A percentile compares a stretch with the other conserved stretches of the same genome.
These are phyloP conservation scores for Mimumesa dahlbomi DNA, from an alignment of 2,888 invertebrate genomes.

Conservation along the genomic window DNA sequence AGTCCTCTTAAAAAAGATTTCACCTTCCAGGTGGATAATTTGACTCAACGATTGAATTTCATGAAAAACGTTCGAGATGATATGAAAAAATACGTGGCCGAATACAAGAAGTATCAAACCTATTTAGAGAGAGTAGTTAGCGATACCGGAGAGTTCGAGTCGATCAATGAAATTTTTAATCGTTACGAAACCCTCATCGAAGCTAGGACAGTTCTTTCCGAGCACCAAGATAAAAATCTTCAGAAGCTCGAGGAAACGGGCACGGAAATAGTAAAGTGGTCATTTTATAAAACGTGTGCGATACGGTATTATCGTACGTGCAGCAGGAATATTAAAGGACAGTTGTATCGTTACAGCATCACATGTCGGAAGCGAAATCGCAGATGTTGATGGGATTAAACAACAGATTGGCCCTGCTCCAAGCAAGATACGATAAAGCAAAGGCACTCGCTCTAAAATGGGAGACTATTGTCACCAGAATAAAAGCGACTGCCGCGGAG, in stretches of 20 bases:
- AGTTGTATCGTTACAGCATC: slow-evolving; percentile 60
- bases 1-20: background rate
- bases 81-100: slow-evolving; percentile 83
- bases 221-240: slow-evolving; percentile 82
- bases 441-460: slow-evolving; percentile 83
- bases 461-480: slow-evolving; percentile 83
- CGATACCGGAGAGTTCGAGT: slow-evolving; percentile 82
- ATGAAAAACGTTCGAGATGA: slow-evolving; percentile 81
- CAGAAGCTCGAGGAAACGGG: slow-evolving; percentile 83
- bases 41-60: slow-evolving; percentile 80
- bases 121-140: slow-evolving; percentile 83
- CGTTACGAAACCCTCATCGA: slow-evolving; percentile 85
- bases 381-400: slow-evolving; percentile 85
- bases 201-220: slow-evolving; percentile 82
- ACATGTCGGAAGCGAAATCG: slow-evolving; percentile 83
- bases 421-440: slow-evolving; percentile 84
- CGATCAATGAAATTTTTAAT: slow-evolving; percentile 84
- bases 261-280: slow-evolving; percentile 80
- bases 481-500: slow-evolving; percentile 83
- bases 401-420: slow-evolving; percentile 83
- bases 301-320: too few species aligned
- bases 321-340: background rate
- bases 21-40: slow-evolving; percentile 79
- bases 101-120: slow-evolving; percentile 84
- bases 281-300: too few species aligned